Base-by-base conservation (phyloP, 2,888 invertebrate genomes). In the Siphlonurus alternatus region DNA sequence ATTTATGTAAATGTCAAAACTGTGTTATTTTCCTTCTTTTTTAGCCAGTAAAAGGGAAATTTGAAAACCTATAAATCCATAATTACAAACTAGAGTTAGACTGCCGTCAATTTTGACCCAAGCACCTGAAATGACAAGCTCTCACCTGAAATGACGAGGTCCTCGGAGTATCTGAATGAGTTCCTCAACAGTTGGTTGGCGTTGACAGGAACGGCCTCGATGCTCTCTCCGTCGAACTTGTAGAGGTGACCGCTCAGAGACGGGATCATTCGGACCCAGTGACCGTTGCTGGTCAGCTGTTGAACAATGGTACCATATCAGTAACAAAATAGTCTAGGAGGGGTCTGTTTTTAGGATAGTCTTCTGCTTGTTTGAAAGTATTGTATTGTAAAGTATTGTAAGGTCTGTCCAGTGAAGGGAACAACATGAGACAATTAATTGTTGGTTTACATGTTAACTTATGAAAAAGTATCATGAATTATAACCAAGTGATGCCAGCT, bases 231-330 rank as follows among this genome's bases (percentile, higher is more conserved):
- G 75, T 94, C 91, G 74, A 94, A 89, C 74, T 91, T 90, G 77
- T 94, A 98, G 61, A 98, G 80, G 2, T 87, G 86, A 1, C 98
- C 98, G 71, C 87, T 89, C 10, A 98, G 78, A 0, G 97, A 94
- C 1, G 97, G 98, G 71, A 98, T 93, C 73, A 97, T 82, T 61
- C 92, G 83, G 20, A 93, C 85, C 83, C 86, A 88, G 74, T 91
- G 87, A 1, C 92, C 93, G 73, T 89, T 87, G 64, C 88, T 87
- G 53, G 87, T 87, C 56, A 93, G 76, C 88, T 89, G 72, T 60
- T 77, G 73, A 65, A 67, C 67, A 61, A 64, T 65, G 63, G 68
- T 67, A 68, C 38, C 23, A 54, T 61, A 67, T 59, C 25, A 53
- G 63, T 65, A 24, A 65, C 24, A 61, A 25, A 7, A 22, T 64